phyloP scores from a whole-genome alignment of 2,888 invertebrate genomes.

The Kuschelorhynchus macadamiae region DNA sequence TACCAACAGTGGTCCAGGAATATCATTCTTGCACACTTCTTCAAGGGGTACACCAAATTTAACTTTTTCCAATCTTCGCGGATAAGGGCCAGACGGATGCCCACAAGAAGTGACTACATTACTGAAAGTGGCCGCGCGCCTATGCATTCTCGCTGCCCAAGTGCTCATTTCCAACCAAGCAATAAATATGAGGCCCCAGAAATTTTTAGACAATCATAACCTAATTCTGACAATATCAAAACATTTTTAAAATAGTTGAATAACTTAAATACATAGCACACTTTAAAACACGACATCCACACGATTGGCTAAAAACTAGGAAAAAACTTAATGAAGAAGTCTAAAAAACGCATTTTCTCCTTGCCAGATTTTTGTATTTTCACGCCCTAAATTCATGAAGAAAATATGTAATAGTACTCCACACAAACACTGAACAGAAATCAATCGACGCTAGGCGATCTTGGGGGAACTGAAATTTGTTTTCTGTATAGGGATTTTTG shows the following conservation, averaged over 20 bases:
- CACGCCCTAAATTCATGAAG: conserved; percentile 44
- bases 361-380: conserved; percentile 39
- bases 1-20: conserved; percentile 92
- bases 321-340: conserved; percentile 20
- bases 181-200: conserved; percentile 36
- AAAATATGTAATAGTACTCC: conserved; percentile 23
- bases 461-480: conserved; percentile 21
- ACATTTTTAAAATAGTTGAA: conserved; percentile 48
- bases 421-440: conserved; percentile 43
- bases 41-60: conserved; percentile 94
- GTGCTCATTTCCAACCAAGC: conserved; percentile 79
- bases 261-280: conserved; percentile 41
- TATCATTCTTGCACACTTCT: conserved; percentile 95
- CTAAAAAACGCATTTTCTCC: conserved; percentile 29
- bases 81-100: conserved; percentile 87
- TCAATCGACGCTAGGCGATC: conserved; percentile 41
- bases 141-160: conserved; percentile 93
- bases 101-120: conserved; percentile 94
- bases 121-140: conserved; percentile 90
- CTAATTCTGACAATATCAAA: conserved; percentile 57
- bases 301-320: conserved; percentile 29
- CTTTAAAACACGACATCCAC: conserved; percentile 46
- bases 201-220: conserved; percentile 60
- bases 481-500: conserved; percentile 21
- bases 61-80: conserved; percentile 90